These are phyloP conservation scores for Parnassius glacialis DNA, from an alignment of 2,888 invertebrate genomes.

Conservation along the genomic window DNA sequence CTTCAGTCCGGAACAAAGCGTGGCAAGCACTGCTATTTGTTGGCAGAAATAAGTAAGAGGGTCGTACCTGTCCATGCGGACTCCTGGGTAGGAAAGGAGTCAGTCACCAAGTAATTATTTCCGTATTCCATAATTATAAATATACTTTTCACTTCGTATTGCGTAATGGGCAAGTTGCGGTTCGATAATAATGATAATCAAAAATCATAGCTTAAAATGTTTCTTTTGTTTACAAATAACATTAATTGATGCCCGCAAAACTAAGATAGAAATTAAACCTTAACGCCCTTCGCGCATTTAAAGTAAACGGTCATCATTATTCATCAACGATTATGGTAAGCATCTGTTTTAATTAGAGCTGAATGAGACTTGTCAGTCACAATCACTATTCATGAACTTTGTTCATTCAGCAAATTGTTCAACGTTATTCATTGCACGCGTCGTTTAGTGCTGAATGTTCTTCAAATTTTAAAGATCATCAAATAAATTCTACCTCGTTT, in stretches of 20 bases:
- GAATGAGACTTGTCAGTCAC: conserved; percentile 23
- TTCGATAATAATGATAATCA: too few species aligned
- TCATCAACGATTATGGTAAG: conserved; percentile 15
- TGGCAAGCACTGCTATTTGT: too few species aligned
- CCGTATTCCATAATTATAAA: too few species aligned
- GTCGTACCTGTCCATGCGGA: too few species aligned
- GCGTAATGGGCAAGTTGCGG: too few species aligned
- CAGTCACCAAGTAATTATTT: too few species aligned
- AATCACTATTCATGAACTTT: conserved; percentile 18
- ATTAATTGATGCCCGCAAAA: background rate
- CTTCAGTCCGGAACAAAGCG: too few species aligned
- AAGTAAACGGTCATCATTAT: conserved; percentile 7
- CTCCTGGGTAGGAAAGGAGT: too few species aligned
- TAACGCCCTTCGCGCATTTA: background rate
- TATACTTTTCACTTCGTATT: too few species aligned
- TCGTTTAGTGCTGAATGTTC: conserved; percentile 5
- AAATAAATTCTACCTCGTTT: background rate
- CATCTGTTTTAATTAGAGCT: conserved; percentile 25
- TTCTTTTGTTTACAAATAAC: background rate
- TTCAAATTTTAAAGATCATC: conserved; percentile 8
- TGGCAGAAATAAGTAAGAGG: too few species aligned
- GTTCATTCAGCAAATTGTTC: conserved; percentile 10
- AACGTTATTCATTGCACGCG: conserved; percentile 10
- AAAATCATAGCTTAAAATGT: too few species aligned
- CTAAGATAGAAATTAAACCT: background rate